These are phyloP conservation scores for Frankliniella fusca DNA, from an alignment of 2,888 invertebrate genomes.

Conservation along the genomic window DNA sequence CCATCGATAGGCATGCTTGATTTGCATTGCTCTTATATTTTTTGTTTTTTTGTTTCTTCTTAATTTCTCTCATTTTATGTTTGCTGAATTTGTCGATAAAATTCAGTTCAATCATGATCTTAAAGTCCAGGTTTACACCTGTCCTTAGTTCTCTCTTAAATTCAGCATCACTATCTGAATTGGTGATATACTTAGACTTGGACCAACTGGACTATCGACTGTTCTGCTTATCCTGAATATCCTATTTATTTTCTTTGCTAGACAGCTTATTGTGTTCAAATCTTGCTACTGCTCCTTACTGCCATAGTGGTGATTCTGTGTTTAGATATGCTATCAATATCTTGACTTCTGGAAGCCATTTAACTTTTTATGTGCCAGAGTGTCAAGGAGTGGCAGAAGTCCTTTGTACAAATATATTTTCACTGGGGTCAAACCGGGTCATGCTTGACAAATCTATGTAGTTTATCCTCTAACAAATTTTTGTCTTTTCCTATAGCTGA, in stretches of 20 bases:
- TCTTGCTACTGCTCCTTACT: neutral
- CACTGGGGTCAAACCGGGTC: too few relatives aligned
- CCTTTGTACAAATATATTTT: neutral
- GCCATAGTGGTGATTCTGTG: neutral
- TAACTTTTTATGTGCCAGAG: neutral
- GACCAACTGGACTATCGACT: neutral
- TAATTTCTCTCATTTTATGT: neutral
- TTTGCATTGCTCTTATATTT: neutral
- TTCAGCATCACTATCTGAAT: neutral
- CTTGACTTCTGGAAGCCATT: neutral
- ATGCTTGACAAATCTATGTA: neutral
- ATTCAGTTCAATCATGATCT: too few relatives aligned
- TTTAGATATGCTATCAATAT: conserved; percentile 7
- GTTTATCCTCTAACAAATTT: conserved; percentile 29
- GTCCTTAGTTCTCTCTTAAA: too few relatives aligned
- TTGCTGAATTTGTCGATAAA: neutral
- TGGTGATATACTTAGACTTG: neutral
- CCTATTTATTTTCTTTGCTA: conserved; percentile 1
- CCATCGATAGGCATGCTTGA: neutral
- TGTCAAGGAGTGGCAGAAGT: neutral
- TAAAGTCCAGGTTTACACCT: too few relatives aligned
- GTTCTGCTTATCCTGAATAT: neutral
- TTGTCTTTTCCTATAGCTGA: conserved; percentile 53
- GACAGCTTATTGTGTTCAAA: neutral
- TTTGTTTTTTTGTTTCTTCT: neutral